Percentiles rank a stretch among this genome's conserved stretches.
Conservation (phyloP, 2,888 invertebrate species). For the Onchidella celtica region DNA sequence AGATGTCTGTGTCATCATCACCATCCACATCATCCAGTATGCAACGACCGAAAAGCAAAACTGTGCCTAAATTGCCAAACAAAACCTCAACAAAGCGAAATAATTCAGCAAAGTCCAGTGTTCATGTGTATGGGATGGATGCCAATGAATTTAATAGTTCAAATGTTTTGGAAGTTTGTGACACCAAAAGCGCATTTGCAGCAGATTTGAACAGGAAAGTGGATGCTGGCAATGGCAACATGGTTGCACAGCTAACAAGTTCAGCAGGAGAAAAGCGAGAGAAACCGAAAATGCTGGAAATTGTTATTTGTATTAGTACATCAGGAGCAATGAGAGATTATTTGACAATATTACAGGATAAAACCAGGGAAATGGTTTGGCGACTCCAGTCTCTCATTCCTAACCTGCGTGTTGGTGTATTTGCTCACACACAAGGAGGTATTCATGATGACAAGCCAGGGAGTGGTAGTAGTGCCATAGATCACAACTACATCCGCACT, state of each 20-base stretch:
- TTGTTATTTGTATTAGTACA: conserved; percentile 48
- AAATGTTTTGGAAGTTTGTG: conserved; percentile 40
- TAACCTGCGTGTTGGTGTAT: conserved; percentile 44
- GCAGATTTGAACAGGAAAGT: not conserved
- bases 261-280: not conserved
- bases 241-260: not conserved
- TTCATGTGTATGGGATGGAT: conserved; percentile 13
- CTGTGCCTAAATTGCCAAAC: not conserved
- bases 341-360: conserved; percentile 40
- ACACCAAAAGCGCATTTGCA: not conserved
- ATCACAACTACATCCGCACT: conserved; percentile 48
- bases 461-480: conserved; percentile 24
- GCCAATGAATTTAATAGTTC: conserved; percentile 15
- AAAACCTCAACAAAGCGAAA: conserved; percentile 16
- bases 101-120: conserved; percentile 14
- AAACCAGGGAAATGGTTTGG: conserved; percentile 44
- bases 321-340: conserved; percentile 48
- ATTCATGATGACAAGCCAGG: conserved; percentile 47
- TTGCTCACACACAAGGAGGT: conserved; percentile 49
- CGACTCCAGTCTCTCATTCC: conserved; percentile 45
- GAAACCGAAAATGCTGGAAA: conserved; percentile 45
- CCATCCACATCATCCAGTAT: conserved; percentile 12
- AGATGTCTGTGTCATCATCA: conserved; percentile 14
- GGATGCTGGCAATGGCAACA: not conserved
- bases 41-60: too few relatives aligned